phyloP scores from a whole-genome alignment of 2,797 vertebrate species.

The Okamejei kenojei region DNA sequence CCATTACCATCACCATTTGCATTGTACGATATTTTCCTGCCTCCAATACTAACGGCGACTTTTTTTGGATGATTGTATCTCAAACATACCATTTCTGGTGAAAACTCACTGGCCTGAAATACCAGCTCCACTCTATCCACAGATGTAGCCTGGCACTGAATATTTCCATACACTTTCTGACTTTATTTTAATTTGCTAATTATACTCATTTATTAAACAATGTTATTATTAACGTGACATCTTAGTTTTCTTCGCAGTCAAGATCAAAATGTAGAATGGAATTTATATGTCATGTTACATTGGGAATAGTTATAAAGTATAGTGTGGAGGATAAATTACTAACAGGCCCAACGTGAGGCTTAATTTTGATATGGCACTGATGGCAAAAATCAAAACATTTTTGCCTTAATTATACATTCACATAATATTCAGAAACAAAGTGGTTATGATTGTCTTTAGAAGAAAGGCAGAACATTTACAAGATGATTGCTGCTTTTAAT shows the following conservation, averaged over 20 bases:
- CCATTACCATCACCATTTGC: too few relatives aligned
- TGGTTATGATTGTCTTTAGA: not conserved
- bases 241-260: not conserved
- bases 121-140: too few relatives aligned
- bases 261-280: not conserved
- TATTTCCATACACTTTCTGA: too few relatives aligned
- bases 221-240: not conserved
- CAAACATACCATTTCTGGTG: too few relatives aligned
- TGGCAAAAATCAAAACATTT: not conserved
- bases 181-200: not conserved
- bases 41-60: too few relatives aligned
- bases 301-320: not conserved
- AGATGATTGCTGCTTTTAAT: conserved; percentile 16
- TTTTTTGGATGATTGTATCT: too few relatives aligned
- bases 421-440: not conserved
- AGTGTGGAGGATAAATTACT: not conserved
- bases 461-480: not conserved
- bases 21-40: too few relatives aligned
- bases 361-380: not conserved
- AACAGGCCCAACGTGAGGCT: not conserved
- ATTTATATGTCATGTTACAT: not conserved
- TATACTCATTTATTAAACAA: not conserved
- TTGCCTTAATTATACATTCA: not conserved
- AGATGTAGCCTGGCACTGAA: too few relatives aligned
- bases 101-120: too few relatives aligned